phyloP scores from a whole-genome alignment of 2,113 vertebrate genomes.

The Nibea coibor region DNA sequence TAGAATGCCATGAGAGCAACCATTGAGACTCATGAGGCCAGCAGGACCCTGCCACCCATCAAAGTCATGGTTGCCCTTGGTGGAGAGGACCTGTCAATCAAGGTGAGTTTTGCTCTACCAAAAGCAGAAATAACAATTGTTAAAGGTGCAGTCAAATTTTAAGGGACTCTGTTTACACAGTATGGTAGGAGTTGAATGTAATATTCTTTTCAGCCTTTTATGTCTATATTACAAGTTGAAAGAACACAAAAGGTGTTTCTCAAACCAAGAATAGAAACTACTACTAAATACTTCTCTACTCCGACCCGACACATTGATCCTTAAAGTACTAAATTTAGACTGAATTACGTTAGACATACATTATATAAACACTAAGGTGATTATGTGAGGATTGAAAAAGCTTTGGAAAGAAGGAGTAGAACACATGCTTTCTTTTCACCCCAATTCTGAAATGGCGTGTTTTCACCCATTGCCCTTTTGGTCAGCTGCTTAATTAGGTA shows the following conservation, averaged over 20 bases:
- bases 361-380: neutral
- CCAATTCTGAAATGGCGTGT: neutral
- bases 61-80: constrained; percentile 89
- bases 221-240: neutral
- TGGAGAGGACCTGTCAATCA: constrained; percentile 90
- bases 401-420: neutral
- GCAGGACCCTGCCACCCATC: constrained; percentile 84
- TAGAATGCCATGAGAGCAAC: constrained; percentile 93
- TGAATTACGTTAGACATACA: neutral
- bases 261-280: constrained; percentile 25
- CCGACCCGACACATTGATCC: neutral
- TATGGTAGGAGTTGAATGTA: too few relatives aligned
- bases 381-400: neutral
- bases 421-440: neutral
- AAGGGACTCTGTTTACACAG: too few relatives aligned
- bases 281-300: neutral
- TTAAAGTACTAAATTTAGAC: neutral
- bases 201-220: too few relatives aligned
- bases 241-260: neutral
- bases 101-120: constrained; percentile 72
- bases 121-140: neutral
- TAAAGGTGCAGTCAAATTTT: too few relatives aligned
- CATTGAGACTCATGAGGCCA: constrained; percentile 88
- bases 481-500: constrained; percentile 19
- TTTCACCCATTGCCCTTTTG: neutral